These are phyloP conservation scores for Lates calcarifer DNA, from an alignment of 2,113 vertebrate species.

Conservation along the genomic window DNA sequence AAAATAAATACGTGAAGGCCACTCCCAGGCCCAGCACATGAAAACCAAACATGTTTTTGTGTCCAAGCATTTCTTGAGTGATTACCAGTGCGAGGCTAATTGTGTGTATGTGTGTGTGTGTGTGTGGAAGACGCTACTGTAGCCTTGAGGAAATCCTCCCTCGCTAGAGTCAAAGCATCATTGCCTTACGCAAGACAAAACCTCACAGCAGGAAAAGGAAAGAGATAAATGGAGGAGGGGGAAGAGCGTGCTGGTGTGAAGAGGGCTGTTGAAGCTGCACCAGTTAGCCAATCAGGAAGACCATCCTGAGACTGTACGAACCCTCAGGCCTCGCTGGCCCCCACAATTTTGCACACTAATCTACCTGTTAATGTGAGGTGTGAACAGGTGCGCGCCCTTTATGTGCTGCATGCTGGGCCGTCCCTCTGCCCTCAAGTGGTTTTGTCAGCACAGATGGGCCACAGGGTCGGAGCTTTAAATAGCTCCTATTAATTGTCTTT, in stretches of 20 bases:
- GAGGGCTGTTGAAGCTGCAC: slow-evolving; percentile 66
- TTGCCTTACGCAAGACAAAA: slow-evolving; percentile 66
- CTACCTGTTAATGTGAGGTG: slow-evolving; percentile 52
- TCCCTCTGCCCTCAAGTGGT: not conserved
- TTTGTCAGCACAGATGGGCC: slow-evolving; percentile 10
- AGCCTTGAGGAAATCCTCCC: slow-evolving; percentile 80
- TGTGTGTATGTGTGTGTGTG: slow-evolving; percentile 18
- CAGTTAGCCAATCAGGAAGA: slow-evolving; percentile 47
- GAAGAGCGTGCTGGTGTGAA: slow-evolving; percentile 81
- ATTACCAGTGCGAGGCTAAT: slow-evolving; percentile 58
- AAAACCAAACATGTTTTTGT: slow-evolving; percentile 66
- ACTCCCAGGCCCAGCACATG: slow-evolving; percentile 24
- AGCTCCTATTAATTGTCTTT: slow-evolving; percentile 8
- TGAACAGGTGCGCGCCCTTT: slow-evolving; percentile 65
- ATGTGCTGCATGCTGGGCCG: slow-evolving; percentile 2
- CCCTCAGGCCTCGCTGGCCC: slow-evolving; percentile 5
- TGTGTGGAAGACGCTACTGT: slow-evolving; percentile 68
- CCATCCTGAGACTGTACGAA: slow-evolving; percentile 27
- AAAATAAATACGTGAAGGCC: slow-evolving; percentile 47
- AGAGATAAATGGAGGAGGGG: slow-evolving; percentile 71
- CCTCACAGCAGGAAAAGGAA: slow-evolving; percentile 78
- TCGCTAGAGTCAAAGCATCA: slow-evolving; percentile 73
- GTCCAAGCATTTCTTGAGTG: slow-evolving; percentile 40
- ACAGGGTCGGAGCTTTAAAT: slow-evolving; percentile 15
- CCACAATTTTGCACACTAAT: slow-evolving; percentile 50